Conservation (phyloP, 2,113 vertebrate species). For the Chamaetylas fuelleborni region DNA sequence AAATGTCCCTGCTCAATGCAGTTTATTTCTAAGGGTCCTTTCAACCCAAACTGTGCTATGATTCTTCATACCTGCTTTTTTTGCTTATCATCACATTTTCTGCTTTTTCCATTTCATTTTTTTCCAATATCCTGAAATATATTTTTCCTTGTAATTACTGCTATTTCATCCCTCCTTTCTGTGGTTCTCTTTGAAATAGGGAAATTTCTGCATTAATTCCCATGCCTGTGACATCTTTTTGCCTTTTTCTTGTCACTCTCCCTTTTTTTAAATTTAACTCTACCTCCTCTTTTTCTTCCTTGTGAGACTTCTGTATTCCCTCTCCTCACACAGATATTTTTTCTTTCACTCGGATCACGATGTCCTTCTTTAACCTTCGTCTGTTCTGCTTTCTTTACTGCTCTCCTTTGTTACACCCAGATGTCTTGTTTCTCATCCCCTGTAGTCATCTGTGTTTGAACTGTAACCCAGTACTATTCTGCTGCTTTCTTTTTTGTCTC, state of each 20-base stretch:
- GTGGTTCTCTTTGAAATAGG: neutral
- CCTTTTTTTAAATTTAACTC: neutral
- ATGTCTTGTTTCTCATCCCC: neutral
- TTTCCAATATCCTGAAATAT: neutral
- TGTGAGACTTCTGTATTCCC: neutral
- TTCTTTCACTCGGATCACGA: neutral
- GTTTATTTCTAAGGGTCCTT: neutral
- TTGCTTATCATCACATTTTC: neutral
- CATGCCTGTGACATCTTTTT: neutral
- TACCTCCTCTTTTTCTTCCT: neutral
- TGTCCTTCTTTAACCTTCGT: neutral
- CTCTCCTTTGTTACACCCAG: neutral
- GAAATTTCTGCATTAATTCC: neutral
- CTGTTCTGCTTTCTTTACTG: neutral
- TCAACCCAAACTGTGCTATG: neutral
- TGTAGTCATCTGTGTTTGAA: accelerated
- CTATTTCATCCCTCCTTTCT: neutral
- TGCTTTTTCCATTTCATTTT: neutral
- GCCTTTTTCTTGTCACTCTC: neutral
- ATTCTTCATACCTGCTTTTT: neutral
- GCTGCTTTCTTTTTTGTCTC: neutral
- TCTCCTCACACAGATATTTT: neutral
- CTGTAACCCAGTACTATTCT: neutral
- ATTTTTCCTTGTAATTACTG: neutral
- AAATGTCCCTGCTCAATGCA: neutral